Base-by-base conservation (phyloP, 2,797 vertebrate genomes). In the Myioborus miniatus region DNA sequence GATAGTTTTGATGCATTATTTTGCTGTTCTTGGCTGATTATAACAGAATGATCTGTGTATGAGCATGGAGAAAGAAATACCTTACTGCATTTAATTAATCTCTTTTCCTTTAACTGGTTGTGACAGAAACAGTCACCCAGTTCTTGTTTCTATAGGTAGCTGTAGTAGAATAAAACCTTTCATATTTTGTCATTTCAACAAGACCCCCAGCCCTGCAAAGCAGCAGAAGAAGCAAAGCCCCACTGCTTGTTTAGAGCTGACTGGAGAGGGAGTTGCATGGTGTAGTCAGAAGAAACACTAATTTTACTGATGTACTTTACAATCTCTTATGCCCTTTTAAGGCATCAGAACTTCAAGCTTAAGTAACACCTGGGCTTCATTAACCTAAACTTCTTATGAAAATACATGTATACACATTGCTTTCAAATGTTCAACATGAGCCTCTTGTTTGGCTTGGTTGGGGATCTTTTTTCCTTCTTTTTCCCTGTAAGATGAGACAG, bases 391-490 rank as follows among this genome's bases (percentile, higher is more conserved):
- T 30, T 72, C 8, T 81, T 14, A 67, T 53, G 19, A 64, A 92
- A 71, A 32, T 70, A 22, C 5, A 5, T 1, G 0, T 24, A 8
- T 24, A 26, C 37, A 34, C 4, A 8, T 16, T 60, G 5, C 23
- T 75, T 90, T 78, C 65, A 75, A 78, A 83, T 64, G 59, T 7
- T 36, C 4, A 60, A 14, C 12, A 22, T 2, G 5, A 89, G 6
- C 8, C 23, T 60, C 7, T 26, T 30, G 6, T 68, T 63, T 83
- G 9, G 8, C n/a, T 56, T 50, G 11, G 10, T 56, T 36, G 1
- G 9, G 1, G 23, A 36, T 1, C 17, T 16, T 52, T 24, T 7
- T 8, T 3, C 4, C 1, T 7, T 13, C 8, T 27, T 32, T 8
- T 2, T 3, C 15, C 5, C 29, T 15, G 6, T 41, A 30, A 79